Conservation (phyloP, 2,797 vertebrate species). For the Sphenodon punctatus region DNA sequence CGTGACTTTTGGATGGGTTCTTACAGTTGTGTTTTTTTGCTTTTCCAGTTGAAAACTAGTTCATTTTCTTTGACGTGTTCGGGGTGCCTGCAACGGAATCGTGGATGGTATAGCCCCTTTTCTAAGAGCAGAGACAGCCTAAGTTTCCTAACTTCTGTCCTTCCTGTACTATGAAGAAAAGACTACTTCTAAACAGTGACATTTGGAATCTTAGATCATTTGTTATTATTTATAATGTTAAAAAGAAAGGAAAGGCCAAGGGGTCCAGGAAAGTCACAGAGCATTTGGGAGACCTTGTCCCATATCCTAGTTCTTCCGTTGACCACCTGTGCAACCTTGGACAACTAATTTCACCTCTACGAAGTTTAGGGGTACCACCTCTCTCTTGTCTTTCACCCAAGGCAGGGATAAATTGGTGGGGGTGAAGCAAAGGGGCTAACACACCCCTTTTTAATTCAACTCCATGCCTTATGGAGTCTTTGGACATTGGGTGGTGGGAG, state of each 20-base stretch:
- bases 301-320: slow-evolving; percentile 14
- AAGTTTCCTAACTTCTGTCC: slow-evolving; percentile 49
- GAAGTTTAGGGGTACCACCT: too few species aligned
- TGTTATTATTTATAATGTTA: slow-evolving; percentile 13
- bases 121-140: slow-evolving; percentile 54
- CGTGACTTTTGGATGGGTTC: background rate
- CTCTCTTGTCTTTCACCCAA: too few species aligned
- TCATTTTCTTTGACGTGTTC: background rate
- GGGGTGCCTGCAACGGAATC: background rate
- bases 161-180: slow-evolving; percentile 24
- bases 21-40: too few species aligned
- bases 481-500: too few species aligned
- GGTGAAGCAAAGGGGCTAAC: too few species aligned
- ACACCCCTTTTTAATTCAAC: too few species aligned
- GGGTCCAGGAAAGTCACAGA: slow-evolving; percentile 17
- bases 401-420: too few species aligned
- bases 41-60: too few species aligned
- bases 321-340: too few species aligned
- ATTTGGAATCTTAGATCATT: background rate
- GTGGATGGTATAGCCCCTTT: slow-evolving; percentile 28
- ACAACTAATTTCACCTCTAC: too few species aligned
- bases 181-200: slow-evolving; percentile 47
- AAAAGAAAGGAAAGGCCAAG: background rate
- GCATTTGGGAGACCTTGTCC: background rate
- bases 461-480: too few species aligned